Conservation (phyloP, 2,113 vertebrate genomes). For the Promerops cafer region DNA sequence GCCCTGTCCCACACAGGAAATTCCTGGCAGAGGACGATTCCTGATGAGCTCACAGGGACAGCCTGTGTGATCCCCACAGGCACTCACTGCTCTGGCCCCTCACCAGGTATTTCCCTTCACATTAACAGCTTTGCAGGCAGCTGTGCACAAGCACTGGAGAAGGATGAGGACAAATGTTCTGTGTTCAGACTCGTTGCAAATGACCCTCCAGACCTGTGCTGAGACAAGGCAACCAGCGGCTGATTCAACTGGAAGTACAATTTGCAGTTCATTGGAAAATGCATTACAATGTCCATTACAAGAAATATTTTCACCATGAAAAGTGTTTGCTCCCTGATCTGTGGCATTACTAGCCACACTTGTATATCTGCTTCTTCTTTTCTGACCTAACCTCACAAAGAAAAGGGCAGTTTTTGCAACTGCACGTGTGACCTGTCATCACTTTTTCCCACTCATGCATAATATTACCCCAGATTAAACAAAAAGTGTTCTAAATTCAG, state of each 20-base stretch:
- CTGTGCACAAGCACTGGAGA: neutral
- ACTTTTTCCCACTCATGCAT: neutral
- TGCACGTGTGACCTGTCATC: neutral
- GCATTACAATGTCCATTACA: neutral
- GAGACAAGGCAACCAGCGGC: neutral
- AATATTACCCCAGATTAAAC: neutral
- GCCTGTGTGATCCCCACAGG: neutral
- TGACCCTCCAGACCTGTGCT: neutral
- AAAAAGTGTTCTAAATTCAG: neutral
- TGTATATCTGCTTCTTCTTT: neutral
- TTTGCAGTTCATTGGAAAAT: neutral
- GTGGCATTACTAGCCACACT: neutral
- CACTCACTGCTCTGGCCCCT: neutral
- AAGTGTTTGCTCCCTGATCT: neutral
- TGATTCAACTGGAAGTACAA: neutral
- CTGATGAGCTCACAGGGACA: neutral
- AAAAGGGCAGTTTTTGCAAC: neutral
- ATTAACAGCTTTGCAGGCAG: neutral
- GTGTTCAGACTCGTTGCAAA: neutral
- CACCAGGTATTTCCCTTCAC: neutral
- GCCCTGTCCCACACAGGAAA: neutral
- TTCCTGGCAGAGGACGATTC: neutral
- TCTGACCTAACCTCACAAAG: neutral
- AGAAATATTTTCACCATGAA: neutral
- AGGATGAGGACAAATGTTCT: neutral